Evolutionary conservation across 2,113 vertebrate genomes (phyloP).

Genomic region (Aramus guarauna): DNA sequence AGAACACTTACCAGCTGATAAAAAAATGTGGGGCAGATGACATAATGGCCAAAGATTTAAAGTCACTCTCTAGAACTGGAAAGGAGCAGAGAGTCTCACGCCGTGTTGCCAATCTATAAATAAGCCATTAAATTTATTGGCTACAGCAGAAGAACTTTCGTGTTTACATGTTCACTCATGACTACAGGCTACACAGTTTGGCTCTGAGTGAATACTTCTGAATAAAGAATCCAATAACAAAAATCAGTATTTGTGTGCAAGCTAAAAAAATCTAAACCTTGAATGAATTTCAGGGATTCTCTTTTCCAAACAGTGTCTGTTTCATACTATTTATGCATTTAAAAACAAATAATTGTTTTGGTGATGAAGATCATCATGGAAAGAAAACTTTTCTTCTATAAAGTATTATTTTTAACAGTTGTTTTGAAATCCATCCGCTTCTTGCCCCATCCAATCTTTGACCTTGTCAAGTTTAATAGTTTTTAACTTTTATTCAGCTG

Average conservation of each 20-base stretch:
- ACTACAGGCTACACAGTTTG: background rate
- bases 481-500: slow-evolving; percentile 33
- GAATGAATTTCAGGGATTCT: background rate
- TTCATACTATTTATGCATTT: background rate
- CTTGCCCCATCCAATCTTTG: background rate
- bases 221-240: background rate
- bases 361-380: background rate
- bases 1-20: background rate
- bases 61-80: background rate
- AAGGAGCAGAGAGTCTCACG: background rate
- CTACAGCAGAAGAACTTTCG: background rate
- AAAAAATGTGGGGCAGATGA: background rate
- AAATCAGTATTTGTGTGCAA: background rate
- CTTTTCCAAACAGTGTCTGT: background rate
- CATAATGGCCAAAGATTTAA: background rate
- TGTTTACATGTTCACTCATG: background rate
- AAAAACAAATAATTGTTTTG: background rate
- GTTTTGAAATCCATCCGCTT: background rate
- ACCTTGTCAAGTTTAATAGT: slow-evolving; percentile 29
- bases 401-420: background rate
- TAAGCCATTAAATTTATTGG: background rate
- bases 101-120: background rate
- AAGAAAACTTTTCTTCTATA: background rate
- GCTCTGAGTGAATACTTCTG: background rate
- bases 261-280: background rate